These are phyloP conservation scores for Agonopterix arenella DNA, from an alignment of 2,888 invertebrate species.

Conservation along the genomic window DNA sequence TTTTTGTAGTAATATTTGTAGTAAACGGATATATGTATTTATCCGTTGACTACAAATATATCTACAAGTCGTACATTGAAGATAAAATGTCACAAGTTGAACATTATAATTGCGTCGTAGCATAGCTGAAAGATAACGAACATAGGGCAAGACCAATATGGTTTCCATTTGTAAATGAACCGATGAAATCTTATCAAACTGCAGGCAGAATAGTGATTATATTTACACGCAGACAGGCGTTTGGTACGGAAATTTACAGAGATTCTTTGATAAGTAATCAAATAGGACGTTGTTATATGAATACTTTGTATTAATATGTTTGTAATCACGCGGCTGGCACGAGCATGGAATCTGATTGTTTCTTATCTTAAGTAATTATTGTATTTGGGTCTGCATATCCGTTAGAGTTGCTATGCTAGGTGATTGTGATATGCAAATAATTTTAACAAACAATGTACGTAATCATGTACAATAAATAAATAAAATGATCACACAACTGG, in stretches of 20 bases:
- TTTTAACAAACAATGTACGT: too few relatives aligned
- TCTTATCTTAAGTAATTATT: too few relatives aligned
- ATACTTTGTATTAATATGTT: not conserved
- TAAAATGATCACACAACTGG: too few relatives aligned
- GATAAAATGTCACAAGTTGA: not conserved
- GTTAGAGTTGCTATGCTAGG: too few relatives aligned
- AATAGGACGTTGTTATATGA: constrained; percentile 10
- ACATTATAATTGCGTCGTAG: not conserved
- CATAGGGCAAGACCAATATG: not conserved
- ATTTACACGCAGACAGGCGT: not conserved
- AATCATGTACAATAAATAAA: too few relatives aligned
- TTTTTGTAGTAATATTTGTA: too few relatives aligned
- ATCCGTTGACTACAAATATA: too few relatives aligned
- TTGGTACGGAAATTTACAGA: constrained; percentile 16
- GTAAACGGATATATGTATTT: too few relatives aligned
- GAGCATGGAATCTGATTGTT: not conserved
- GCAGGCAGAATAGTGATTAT: constrained; percentile 1
- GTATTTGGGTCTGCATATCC: too few relatives aligned
- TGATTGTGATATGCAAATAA: too few relatives aligned
- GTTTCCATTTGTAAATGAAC: not conserved
- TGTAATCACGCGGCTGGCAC: not conserved
- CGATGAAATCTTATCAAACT: constrained; percentile 7
- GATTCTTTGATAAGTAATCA: constrained; percentile 14
- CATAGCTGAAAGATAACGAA: not conserved
- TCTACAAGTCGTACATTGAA: not conserved